These are phyloP conservation scores for Drosophila erecta DNA, from an alignment of 1,140 invertebrate genomes.

Conservation along the genomic window DNA sequence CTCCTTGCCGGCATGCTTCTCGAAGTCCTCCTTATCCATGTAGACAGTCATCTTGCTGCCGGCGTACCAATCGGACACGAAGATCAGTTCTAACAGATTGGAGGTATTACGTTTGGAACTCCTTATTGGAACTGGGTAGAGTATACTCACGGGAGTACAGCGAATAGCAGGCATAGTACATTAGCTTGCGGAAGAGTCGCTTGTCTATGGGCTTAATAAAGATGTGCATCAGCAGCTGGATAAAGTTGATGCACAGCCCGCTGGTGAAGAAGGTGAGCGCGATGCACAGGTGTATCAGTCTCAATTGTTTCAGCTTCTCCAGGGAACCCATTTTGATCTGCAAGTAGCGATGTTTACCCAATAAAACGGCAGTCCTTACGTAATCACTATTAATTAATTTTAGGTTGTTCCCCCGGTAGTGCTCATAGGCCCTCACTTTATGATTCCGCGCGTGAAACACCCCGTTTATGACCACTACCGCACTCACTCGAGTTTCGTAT, in stretches of 20 bases:
- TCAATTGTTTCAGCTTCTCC: slow-evolving; percentile 77
- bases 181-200: slow-evolving; percentile 93
- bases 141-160: slow-evolving; percentile 94
- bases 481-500: slow-evolving; percentile 13
- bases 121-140: too few relatives aligned
- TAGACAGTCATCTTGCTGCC: slow-evolving; percentile 90
- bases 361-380: slow-evolving; percentile 33
- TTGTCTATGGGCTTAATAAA: slow-evolving; percentile 91
- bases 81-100: slow-evolving; percentile 91
- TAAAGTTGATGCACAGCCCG: slow-evolving; percentile 93
- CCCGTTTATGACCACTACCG: slow-evolving; percentile 3
- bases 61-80: slow-evolving; percentile 97
- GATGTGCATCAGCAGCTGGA: slow-evolving; percentile 91
- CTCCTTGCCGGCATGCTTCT: slow-evolving; percentile 93
- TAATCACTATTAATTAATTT: slow-evolving; percentile 32
- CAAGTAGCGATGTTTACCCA: background rate
- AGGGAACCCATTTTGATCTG: slow-evolving; percentile 64
- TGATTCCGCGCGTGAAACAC: slow-evolving; percentile 1
- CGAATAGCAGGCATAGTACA: slow-evolving; percentile 95
- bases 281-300: slow-evolving; percentile 90
- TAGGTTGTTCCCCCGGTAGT: slow-evolving; percentile 6
- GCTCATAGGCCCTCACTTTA: slow-evolving; percentile 17
- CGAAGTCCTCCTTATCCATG: slow-evolving; percentile 91
- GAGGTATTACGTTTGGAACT: too few relatives aligned
- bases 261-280: slow-evolving; percentile 95